Evolutionary conservation across 2,797 vertebrate genomes (phyloP).

Genomic region (Intellagama lesueurii): DNA sequence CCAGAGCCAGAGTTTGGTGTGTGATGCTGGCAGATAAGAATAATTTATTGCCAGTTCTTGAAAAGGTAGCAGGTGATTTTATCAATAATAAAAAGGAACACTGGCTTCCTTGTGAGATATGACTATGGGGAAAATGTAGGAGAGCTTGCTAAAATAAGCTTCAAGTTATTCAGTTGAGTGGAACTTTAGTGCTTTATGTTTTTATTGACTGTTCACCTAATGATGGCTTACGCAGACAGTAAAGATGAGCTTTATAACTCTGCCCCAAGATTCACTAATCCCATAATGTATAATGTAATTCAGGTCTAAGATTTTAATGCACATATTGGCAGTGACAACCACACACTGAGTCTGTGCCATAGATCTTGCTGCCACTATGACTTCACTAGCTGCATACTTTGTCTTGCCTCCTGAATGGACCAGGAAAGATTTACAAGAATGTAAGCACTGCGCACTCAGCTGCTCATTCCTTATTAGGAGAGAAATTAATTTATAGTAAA

Average conservation of each 20-base stretch:
- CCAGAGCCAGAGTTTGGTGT: not conserved
- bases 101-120: constrained; percentile 41
- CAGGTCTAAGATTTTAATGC: constrained; percentile 70
- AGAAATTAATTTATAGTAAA: constrained; percentile 22
- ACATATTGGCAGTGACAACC: constrained; percentile 66
- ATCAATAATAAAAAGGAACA: constrained; percentile 33
- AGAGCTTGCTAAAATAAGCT: constrained; percentile 49
- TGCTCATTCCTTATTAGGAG: constrained; percentile 45
- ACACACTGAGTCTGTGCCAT: constrained; percentile 39
- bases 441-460: constrained; percentile 43
- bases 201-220: constrained; percentile 66
- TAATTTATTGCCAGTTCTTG: constrained; percentile 5
- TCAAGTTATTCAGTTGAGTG: constrained; percentile 51
- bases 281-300: constrained; percentile 61
- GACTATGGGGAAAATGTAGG: constrained; percentile 18
- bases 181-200: constrained; percentile 62
- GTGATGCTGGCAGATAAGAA: not conserved
- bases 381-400: constrained; percentile 61
- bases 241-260: constrained; percentile 66
- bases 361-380: constrained; percentile 65
- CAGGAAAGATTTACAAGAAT: constrained; percentile 51
- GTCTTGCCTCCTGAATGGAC: constrained; percentile 63
- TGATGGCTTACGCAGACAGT: constrained; percentile 57
- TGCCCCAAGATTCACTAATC: constrained; percentile 66
- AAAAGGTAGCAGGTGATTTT: constrained; percentile 48